phyloP scores from a whole-genome alignment of 2,888 invertebrate genomes.

The Pristionchus mayeri region DNA sequence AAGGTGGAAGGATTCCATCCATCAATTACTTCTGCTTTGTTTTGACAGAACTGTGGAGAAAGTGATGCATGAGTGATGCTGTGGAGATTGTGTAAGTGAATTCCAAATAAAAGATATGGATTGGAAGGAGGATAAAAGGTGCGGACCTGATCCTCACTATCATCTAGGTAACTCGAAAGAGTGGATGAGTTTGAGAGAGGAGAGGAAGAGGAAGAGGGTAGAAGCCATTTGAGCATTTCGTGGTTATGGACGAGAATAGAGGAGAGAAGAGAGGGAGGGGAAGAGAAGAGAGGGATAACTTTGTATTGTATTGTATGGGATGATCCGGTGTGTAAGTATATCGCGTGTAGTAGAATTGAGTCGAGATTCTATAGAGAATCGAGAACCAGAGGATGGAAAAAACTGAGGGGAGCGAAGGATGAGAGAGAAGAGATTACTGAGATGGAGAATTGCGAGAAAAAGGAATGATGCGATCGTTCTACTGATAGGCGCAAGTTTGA shows the following conservation, averaged over 20 bases:
- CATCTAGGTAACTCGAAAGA: conserved; percentile 14
- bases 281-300: conserved; percentile 1
- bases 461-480: not conserved
- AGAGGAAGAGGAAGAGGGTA: conserved; percentile 20
- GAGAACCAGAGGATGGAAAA: not conserved
- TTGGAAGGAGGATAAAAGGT: not conserved
- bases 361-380: conserved; percentile 30
- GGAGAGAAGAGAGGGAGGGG: not conserved
- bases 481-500: not conserved
- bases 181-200: conserved; percentile 22
- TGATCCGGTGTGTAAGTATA: conserved; percentile 33
- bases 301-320: conserved; percentile 38
- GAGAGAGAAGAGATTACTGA: not conserved
- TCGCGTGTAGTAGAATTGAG: conserved; percentile 35
- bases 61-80: no score
- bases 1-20: no score
- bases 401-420: not conserved
- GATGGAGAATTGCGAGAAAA: no score
- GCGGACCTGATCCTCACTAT: conserved; percentile 44
- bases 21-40: no score
- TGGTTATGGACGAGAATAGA: conserved; percentile 9
- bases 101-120: not conserved
- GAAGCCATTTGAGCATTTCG: conserved; percentile 45
- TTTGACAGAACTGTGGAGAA: not conserved
- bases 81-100: no score